These are phyloP conservation scores for Neogobius melanostomus DNA, from an alignment of 2,113 vertebrate genomes.

Conservation along the genomic window DNA sequence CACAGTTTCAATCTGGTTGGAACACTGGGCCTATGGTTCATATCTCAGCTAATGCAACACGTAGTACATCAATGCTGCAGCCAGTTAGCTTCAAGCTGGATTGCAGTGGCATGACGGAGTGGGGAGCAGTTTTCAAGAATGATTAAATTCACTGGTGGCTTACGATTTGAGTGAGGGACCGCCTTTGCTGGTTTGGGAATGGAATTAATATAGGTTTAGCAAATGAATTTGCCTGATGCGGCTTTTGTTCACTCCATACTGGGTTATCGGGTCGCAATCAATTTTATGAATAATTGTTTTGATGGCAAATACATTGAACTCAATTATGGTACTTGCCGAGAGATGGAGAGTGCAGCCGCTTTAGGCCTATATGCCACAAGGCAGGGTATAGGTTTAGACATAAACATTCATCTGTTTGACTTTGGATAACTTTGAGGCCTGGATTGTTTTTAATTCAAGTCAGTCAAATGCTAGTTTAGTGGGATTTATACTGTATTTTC, in stretches of 20 bases:
- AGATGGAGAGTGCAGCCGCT: neutral
- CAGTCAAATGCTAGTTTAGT: too few species aligned
- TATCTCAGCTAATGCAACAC: conserved; percentile 23
- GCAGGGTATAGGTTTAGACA: too few species aligned
- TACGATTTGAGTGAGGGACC: neutral
- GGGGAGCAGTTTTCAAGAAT: neutral
- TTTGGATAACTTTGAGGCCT: too few species aligned
- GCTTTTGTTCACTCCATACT: neutral
- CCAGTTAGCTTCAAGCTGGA: conserved; percentile 8
- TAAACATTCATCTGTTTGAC: too few species aligned
- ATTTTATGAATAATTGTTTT: neutral
- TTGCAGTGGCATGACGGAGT: conserved; percentile 2
- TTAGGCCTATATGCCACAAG: neutral
- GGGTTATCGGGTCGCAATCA: conserved; percentile 3
- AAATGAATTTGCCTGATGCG: neutral
- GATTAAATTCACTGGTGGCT: conserved; percentile 1
- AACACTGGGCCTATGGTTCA: conserved; percentile 16
- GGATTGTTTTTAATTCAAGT: too few species aligned
- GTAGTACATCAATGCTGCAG: conserved; percentile 19
- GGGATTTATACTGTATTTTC: too few species aligned
- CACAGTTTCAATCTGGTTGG: conserved; percentile 6
- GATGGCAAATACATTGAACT: neutral
- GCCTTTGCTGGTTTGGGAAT: neutral
- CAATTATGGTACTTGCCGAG: neutral
- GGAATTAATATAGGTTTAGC: neutral